A percentile compares a stretch with the other conserved stretches of the same genome.
phyloP scores from a whole-genome alignment of 2,113 vertebrate species.

The Ploceus nigricollis region DNA sequence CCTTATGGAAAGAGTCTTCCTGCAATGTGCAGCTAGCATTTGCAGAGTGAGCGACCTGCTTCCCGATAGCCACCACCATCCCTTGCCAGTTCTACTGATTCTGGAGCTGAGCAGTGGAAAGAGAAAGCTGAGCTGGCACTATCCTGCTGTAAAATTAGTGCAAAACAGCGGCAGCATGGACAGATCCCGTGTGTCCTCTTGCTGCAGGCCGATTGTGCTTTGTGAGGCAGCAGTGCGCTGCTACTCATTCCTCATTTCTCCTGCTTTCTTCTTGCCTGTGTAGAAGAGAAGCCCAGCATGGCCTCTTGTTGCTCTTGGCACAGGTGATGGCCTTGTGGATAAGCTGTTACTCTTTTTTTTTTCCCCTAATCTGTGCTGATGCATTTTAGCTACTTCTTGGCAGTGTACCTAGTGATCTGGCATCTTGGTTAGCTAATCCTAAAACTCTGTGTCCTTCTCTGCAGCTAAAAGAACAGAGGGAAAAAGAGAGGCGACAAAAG shows the following conservation, averaged over 20 bases:
- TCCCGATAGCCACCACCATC: background rate
- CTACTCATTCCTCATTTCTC: background rate
- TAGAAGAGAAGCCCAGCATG: background rate
- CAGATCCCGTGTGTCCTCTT: background rate
- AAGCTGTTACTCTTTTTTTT: background rate
- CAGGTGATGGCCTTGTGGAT: background rate
- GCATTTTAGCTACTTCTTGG: background rate
- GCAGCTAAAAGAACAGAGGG: constrained; percentile 94
- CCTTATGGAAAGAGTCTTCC: background rate
- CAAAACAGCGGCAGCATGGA: background rate
- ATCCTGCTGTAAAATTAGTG: background rate
- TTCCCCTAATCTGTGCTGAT: background rate
- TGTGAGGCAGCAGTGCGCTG: background rate
- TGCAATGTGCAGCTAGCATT: accelerated
- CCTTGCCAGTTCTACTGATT: background rate
- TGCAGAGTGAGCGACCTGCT: accelerated
- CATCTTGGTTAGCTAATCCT: background rate
- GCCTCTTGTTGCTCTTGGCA: background rate
- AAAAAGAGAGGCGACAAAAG: constrained; percentile 87
- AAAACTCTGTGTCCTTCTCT: constrained; percentile 18
- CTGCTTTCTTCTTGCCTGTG: background rate
- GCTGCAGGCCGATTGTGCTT: background rate
- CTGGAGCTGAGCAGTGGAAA: background rate
- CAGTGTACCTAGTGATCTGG: background rate
- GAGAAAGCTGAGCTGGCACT: background rate